Evolutionary conservation across 1,140 invertebrate species (phyloP).

Genomic region (Meloidogyne chitwoodi): DNA sequence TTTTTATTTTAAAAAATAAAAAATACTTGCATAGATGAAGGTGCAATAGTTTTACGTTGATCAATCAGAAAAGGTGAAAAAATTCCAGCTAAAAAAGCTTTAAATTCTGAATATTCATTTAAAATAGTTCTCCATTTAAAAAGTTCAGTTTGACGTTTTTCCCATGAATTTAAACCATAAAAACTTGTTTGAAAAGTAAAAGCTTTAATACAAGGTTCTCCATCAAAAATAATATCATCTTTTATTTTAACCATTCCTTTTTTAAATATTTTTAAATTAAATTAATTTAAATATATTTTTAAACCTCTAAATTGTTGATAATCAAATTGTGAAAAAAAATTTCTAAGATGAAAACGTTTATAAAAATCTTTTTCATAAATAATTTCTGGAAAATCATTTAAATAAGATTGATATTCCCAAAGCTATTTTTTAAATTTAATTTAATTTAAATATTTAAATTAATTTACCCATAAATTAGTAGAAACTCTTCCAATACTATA

Average conservation of each 20-base stretch:
- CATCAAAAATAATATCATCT: conserved; percentile 46
- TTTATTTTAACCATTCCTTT: conserved; percentile 51
- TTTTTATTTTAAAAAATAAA: neutral
- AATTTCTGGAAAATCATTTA: conserved; percentile 59
- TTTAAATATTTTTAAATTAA: neutral
- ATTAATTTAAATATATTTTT: neutral
- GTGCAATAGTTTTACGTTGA: conserved; percentile 56
- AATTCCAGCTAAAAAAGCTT: conserved; percentile 55
- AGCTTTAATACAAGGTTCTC: conserved; percentile 55
- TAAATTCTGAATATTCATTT: conserved; percentile 56
- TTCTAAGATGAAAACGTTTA: conserved; percentile 48
- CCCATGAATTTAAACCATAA: conserved; percentile 58
- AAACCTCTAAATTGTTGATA: conserved; percentile 55
- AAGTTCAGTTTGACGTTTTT: conserved; percentile 57
- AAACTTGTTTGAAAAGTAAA: conserved; percentile 60
- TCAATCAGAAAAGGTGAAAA: conserved; percentile 58
- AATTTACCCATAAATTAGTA: conserved; percentile 53
- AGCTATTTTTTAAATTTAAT: conserved; percentile 9
- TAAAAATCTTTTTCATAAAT: conserved; percentile 55
- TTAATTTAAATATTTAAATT: neutral
- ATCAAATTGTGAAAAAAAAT: conserved; percentile 58
- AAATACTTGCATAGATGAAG: conserved; percentile 52
- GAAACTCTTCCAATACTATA: conserved; percentile 58
- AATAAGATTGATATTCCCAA: conserved; percentile 58
- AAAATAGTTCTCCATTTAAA: conserved; percentile 57